Base-by-base conservation (phyloP, 2,113 vertebrate species). In the Cynopterus brachyotis region DNA sequence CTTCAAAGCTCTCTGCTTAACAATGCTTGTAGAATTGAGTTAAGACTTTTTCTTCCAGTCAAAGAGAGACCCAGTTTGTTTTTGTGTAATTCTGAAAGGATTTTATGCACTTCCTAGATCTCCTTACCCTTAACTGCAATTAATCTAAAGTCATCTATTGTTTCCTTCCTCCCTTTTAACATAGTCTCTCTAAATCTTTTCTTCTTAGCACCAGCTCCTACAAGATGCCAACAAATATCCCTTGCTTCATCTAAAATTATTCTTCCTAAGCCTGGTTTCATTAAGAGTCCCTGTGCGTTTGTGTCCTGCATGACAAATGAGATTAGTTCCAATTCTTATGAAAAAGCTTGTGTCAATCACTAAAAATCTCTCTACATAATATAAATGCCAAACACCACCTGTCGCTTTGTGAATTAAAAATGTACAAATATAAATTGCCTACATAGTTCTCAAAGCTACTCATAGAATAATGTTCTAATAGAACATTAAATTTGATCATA, bases 171-270 rank as follows among this genome's bases (percentile, higher is more conserved):
- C 67, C 40, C n/a, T 40, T 80, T 81, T 80, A 92, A 12, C 40
- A 20, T 94, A 89, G 91, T 85, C 91, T 81, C 32, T 55, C 80
- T 86, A 95, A 97, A 93, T 72, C 79, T 66, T 75, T 91, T 66
- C 35, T 87, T 73, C 64, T 89, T 91, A 85, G 69, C 37, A 55
- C 22, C 55, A 88, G 72, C 30, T 89, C 40, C 79, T 30, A 55
- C 75, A 53, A 78, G 32, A 91, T 47, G 82, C 80, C 55, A 69
- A 73, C 80, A 84, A 80, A 59, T 50, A 66, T 84, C 10, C 79
- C 35, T 87, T 40, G 26, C 47, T 53, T 84, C 72, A 37, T 89
- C 76, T 91, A 60, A 80, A 96, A 93, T 91, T 84, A 94, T 67
- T 47, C 55, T 85, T 81, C 66, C 53, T 89, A 91, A 88, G 53